Evolutionary conservation across 2,797 vertebrate genomes (phyloP).

Genomic region (Harpagifer antarcticus): DNA sequence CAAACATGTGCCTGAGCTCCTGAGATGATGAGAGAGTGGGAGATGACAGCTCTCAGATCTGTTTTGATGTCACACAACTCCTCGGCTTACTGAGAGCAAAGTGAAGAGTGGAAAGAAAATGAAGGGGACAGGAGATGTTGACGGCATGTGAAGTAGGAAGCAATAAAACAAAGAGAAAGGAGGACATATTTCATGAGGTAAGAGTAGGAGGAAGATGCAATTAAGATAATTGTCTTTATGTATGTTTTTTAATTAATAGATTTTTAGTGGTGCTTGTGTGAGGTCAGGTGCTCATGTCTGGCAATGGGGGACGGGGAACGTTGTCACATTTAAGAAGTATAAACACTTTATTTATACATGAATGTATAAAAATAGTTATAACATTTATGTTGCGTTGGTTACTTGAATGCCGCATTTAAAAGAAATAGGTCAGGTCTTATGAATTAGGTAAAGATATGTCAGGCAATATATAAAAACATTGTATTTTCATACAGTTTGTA

Average conservation of each 20-base stretch:
- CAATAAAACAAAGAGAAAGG: neutral
- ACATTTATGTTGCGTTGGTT: neutral
- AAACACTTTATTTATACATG: neutral
- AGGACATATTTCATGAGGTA: neutral
- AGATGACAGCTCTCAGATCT: conserved; percentile 38
- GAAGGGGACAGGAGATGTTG: conserved; percentile 3
- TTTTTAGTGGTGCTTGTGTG: neutral
- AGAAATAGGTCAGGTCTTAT: no score
- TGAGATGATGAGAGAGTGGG: conserved; percentile 26
- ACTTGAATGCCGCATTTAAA: neutral
- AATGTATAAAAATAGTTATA: neutral
- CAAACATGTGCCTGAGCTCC: conserved; percentile 19
- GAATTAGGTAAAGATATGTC: neutral
- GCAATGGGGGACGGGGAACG: neutral
- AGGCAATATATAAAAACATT: neutral
- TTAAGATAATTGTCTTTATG: conserved; percentile 19
- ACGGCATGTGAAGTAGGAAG: conserved; percentile 1
- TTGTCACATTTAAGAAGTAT: neutral
- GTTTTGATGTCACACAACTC: conserved; percentile 29
- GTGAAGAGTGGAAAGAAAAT: conserved; percentile 31
- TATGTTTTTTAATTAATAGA: conserved; percentile 20
- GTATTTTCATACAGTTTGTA: neutral
- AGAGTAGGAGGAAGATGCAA: conserved; percentile 3
- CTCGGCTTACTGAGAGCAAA: conserved; percentile 9
- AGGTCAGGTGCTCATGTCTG: neutral